phyloP scores from a whole-genome alignment of 2,888 invertebrate species.

The Stictocephala bisonia region DNA sequence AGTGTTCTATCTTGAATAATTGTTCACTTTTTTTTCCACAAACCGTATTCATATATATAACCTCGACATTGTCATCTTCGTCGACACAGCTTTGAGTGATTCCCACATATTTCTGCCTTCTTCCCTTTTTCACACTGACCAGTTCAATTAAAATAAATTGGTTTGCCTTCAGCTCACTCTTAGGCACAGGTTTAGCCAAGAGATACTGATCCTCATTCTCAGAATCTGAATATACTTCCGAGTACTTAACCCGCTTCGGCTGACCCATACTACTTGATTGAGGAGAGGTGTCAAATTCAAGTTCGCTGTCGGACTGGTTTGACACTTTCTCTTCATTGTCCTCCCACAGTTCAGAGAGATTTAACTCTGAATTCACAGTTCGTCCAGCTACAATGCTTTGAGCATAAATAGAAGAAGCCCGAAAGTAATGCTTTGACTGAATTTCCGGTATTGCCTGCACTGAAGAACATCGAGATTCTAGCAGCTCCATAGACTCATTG shows the following conservation, averaged over 20 bases:
- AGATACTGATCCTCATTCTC: conserved; percentile 26
- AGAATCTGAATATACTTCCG: conserved; percentile 24
- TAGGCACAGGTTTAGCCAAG: conserved; percentile 23
- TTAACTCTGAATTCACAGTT: conserved; percentile 28
- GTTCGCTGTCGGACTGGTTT: conserved; percentile 30
- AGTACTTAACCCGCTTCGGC: conserved; percentile 23
- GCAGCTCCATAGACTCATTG: conserved; percentile 28
- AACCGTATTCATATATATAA: conserved; percentile 33
- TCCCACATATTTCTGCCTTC: conserved; percentile 22
- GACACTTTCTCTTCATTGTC: conserved; percentile 6
- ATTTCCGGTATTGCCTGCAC: conserved; percentile 26
- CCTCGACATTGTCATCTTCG: conserved; percentile 38
- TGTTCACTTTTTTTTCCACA: conserved; percentile 36
- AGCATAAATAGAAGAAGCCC: conserved; percentile 32
- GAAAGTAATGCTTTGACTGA: conserved; percentile 29
- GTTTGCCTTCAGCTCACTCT: conserved; percentile 32
- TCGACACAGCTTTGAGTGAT: conserved; percentile 38
- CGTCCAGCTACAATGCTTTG: conserved; percentile 32
- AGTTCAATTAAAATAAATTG: conserved; percentile 38
- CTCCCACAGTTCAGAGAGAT: conserved; percentile 10
- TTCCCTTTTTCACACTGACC: conserved; percentile 26
- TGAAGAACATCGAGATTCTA: conserved; percentile 28
- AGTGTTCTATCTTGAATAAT: conserved; percentile 30
- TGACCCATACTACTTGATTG: conserved; percentile 29
- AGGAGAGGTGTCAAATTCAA: conserved; percentile 27